These are phyloP conservation scores for Sebastes matsubarae DNA, from an alignment of 2,797 vertebrate species.

Conservation along the genomic window DNA sequence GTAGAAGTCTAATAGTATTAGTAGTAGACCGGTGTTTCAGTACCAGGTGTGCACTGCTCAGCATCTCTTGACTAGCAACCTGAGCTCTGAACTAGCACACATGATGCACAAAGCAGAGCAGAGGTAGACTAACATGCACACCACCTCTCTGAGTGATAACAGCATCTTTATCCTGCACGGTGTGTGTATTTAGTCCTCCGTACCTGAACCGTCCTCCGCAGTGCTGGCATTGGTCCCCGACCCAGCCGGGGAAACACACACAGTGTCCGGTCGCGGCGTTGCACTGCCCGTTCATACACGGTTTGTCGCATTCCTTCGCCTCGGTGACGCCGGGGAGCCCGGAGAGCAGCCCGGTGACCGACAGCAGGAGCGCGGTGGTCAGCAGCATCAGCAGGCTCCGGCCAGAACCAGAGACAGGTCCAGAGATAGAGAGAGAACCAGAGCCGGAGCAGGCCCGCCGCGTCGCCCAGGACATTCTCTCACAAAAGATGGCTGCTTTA, in stretches of 20 bases:
- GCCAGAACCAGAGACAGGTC: neutral
- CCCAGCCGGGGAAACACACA: slow-evolving; percentile 92
- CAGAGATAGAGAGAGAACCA: too few relatives aligned
- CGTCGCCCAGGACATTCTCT: slow-evolving; percentile 78
- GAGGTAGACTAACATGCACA: neutral
- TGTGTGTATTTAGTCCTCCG: slow-evolving; percentile 16
- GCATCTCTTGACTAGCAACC: neutral
- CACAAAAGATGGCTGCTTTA: slow-evolving; percentile 77
- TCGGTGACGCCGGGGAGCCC: slow-evolving; percentile 73
- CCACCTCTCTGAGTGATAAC: too few relatives aligned
- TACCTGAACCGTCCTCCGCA: slow-evolving; percentile 97
- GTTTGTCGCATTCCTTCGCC: slow-evolving; percentile 93
- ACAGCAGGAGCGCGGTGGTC: slow-evolving; percentile 66
- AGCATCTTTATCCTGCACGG: neutral
- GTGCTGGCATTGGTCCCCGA: slow-evolving; percentile 98
- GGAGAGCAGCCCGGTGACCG: slow-evolving; percentile 68
- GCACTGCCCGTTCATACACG: slow-evolving; percentile 93
- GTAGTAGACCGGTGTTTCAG: neutral
- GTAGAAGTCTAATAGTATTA: neutral
- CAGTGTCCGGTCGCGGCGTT: slow-evolving; percentile 87
- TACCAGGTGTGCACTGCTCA: slow-evolving; percentile 8
- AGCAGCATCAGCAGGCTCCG: slow-evolving; percentile 67
- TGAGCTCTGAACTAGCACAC: neutral
- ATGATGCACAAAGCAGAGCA: neutral
- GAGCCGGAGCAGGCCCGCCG: slow-evolving; percentile 72